phyloP scores from a whole-genome alignment of 2,113 vertebrate species.

The Tenrec ecaudatus region DNA sequence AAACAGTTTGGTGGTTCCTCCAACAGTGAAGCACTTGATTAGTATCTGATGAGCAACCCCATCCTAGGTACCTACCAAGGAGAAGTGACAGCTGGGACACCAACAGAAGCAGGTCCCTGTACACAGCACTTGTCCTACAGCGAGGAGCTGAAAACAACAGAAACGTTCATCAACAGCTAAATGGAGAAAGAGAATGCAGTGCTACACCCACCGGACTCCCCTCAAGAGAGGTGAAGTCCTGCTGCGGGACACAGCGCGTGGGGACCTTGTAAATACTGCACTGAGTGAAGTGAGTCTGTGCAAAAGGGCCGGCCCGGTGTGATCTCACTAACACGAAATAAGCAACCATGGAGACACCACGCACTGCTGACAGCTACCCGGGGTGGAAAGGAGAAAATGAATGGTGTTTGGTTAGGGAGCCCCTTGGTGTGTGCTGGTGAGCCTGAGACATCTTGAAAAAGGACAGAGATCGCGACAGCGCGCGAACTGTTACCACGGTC shows the following conservation, averaged over 20 bases:
- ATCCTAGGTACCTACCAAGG: background rate
- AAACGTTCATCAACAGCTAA: background rate
- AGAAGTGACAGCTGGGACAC: background rate
- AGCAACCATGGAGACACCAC: background rate
- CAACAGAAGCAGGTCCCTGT: too few relatives aligned
- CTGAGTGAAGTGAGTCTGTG: background rate
- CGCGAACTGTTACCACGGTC: background rate
- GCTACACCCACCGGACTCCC: background rate
- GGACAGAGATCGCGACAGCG: background rate
- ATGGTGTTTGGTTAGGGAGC: background rate
- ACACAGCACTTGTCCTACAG: background rate
- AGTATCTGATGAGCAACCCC: background rate
- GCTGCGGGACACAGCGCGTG: background rate
- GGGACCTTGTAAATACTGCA: background rate
- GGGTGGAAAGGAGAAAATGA: background rate
- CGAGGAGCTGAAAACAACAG: background rate
- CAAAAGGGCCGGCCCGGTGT: background rate
- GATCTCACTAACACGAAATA: background rate
- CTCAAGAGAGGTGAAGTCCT: background rate
- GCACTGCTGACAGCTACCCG: background rate
- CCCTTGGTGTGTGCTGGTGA: background rate
- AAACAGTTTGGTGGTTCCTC: background rate
- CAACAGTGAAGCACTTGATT: background rate
- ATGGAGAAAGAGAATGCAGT: background rate
- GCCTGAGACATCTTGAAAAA: background rate